A percentile compares a stretch with the other conserved stretches of the same genome.
Evolutionary conservation across 2,113 vertebrate species (phyloP).

Genomic region (Brachyistius frenatus): DNA sequence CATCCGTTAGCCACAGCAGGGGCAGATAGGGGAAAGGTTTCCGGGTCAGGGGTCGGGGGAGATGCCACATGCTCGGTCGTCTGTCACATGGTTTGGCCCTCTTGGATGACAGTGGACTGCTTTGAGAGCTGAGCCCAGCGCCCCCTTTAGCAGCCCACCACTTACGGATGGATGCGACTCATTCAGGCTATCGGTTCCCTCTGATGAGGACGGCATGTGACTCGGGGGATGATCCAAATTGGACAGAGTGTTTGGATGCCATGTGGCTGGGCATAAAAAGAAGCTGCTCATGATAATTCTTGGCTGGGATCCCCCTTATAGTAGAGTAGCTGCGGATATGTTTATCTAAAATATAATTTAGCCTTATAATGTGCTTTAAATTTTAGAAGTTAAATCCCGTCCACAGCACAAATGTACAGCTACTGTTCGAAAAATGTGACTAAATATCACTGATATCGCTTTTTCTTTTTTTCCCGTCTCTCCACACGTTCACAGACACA

Average conservation of each 20-base stretch:
- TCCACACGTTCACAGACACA: neutral
- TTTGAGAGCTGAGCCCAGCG: constrained; percentile 47
- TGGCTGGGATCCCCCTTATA: neutral
- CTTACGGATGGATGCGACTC: constrained; percentile 51
- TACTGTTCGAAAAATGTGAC: too few species aligned
- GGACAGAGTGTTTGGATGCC: constrained; percentile 27
- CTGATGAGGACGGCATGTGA: constrained; percentile 45
- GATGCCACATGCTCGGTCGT: constrained; percentile 82
- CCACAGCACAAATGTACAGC: too few species aligned
- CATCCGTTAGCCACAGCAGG: constrained; percentile 67
- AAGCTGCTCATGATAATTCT: neutral
- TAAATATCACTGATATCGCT: too few species aligned
- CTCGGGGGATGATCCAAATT: neutral
- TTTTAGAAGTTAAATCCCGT: too few species aligned
- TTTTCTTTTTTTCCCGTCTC: constrained; percentile 35
- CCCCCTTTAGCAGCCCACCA: constrained; percentile 18
- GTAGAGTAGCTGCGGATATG: too few species aligned
- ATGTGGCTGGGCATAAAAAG: constrained; percentile 1
- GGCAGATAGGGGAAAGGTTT: constrained; percentile 63
- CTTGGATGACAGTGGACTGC: constrained; percentile 70
- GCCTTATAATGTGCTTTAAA: too few species aligned
- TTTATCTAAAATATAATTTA: too few species aligned
- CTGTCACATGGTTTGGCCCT: constrained; percentile 69
- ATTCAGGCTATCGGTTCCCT: constrained; percentile 56
- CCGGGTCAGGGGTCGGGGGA: constrained; percentile 71